These are phyloP conservation scores for Pterobdella sp. DNA, from an alignment of 2,888 invertebrate species.

Conservation along the genomic window DNA sequence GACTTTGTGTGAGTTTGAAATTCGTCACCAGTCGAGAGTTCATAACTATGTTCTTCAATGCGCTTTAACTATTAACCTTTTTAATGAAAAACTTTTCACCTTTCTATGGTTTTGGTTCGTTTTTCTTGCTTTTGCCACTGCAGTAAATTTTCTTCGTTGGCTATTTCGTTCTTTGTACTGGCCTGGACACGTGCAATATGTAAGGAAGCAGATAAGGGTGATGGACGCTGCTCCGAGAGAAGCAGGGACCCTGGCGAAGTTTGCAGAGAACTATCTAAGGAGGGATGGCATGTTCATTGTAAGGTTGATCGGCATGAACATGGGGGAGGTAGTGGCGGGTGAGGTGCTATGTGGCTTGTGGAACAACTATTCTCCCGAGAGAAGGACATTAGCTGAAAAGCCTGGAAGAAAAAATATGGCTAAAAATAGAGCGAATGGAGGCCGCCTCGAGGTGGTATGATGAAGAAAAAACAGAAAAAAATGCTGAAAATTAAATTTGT, in stretches of 20 bases:
- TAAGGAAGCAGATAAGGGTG: constrained; percentile 39
- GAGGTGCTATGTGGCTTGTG: constrained; percentile 41
- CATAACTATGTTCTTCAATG: constrained; percentile 42
- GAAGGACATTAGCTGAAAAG: constrained; percentile 39
- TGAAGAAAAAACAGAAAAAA: neutral
- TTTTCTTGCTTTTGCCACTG: constrained; percentile 39
- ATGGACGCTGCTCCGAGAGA: constrained; percentile 40
- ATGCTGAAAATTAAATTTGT: too few species aligned
- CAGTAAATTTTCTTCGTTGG: constrained; percentile 39
- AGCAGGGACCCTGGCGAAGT: constrained; percentile 40
- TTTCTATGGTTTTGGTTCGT: constrained; percentile 43
- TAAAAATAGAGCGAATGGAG: constrained; percentile 34
- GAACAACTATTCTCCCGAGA: constrained; percentile 42
- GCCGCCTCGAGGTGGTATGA: constrained; percentile 39
- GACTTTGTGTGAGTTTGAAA: constrained; percentile 51
- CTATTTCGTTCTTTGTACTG: constrained; percentile 40
- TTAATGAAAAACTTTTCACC: constrained; percentile 43
- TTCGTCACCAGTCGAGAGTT: constrained; percentile 40
- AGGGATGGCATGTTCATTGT: constrained; percentile 41
- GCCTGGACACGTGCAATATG: constrained; percentile 40
- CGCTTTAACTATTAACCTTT: constrained; percentile 41
- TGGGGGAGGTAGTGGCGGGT: constrained; percentile 42
- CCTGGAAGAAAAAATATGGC: constrained; percentile 37
- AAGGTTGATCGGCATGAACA: constrained; percentile 40
- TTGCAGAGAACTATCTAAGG: constrained; percentile 42